phyloP scores from a whole-genome alignment of 2,888 invertebrate genomes.

The Drosophila borealis region DNA sequence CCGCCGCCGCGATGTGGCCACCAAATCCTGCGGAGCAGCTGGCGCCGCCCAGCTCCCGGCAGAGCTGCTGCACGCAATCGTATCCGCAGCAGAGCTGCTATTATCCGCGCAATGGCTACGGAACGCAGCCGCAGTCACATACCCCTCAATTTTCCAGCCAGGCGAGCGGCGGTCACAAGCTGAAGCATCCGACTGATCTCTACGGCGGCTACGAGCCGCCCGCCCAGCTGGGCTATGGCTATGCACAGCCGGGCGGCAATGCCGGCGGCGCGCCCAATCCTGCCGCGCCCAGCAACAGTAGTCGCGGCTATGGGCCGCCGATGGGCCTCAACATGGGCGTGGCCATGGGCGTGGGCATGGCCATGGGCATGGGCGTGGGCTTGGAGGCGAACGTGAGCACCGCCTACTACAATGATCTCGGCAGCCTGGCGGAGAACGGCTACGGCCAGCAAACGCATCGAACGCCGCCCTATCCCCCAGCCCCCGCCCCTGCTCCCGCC shows the following conservation, averaged over 20 bases:
- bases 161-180: conserved; percentile 47
- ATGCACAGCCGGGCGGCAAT: conserved; percentile 20
- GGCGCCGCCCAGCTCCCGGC: conserved; percentile 50
- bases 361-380: conserved; percentile 27
- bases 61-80: conserved; percentile 77
- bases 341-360: conserved; percentile 27
- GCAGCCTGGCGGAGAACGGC: conserved; percentile 52
- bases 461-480: conserved; percentile 21
- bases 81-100: conserved; percentile 76
- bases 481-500: conserved; percentile 32
- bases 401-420: conserved; percentile 76
- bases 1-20: conserved; percentile 72
- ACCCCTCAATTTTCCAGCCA: conserved; percentile 38
- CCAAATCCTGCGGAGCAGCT: conserved; percentile 34
- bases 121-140: conserved; percentile 23
- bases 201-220: conserved; percentile 65
- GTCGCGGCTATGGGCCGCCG: conserved; percentile 49
- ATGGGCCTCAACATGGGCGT: conserved; percentile 41
- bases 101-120: conserved; percentile 60
- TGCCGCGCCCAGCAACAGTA: conserved; percentile 5
- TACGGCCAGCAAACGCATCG: conserved; percentile 62
- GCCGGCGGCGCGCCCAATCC: conserved; percentile 13
- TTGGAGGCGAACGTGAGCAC: conserved; percentile 52
- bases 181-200: conserved; percentile 80
- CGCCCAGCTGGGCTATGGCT: conserved; percentile 55